Conservation (phyloP, 2,113 vertebrate genomes). For the Microcebus griseorufus region DNA sequence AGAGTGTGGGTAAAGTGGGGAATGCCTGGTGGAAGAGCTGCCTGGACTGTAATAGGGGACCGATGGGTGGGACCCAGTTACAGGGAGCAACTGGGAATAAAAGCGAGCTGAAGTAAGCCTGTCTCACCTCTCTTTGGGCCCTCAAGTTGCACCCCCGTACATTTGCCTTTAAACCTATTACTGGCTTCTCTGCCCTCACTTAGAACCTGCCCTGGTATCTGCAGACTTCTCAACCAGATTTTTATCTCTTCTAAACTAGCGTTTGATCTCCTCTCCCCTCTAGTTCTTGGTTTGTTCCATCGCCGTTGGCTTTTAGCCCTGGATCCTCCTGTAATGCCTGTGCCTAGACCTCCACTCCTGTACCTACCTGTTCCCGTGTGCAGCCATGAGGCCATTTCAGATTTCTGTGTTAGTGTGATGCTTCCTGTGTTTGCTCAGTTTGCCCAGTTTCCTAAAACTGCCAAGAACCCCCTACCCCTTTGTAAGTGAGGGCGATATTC, state of each 20-base stretch:
- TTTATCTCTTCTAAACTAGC: not conserved
- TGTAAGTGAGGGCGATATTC: not conserved
- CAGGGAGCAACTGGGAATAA: not conserved
- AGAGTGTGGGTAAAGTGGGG: not conserved
- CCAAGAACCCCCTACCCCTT: not conserved
- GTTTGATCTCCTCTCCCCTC: not conserved
- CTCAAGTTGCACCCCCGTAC: not conserved
- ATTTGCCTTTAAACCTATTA: not conserved
- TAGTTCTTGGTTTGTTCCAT: not conserved
- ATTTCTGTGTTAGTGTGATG: not conserved
- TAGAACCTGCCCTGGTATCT: not conserved
- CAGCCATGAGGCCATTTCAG: not conserved
- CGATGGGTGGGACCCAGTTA: accelerated
- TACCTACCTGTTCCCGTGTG: not conserved
- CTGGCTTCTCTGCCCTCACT: not conserved
- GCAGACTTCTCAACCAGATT: not conserved
- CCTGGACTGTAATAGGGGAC: not conserved
- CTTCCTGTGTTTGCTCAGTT: not conserved
- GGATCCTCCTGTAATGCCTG: not conserved
- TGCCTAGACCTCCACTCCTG: not conserved
- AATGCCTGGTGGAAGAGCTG: not conserved
- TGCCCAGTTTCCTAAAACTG: not conserved
- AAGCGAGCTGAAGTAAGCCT: not conserved
- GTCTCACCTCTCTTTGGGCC: not conserved
- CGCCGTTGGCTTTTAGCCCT: not conserved